Percentiles rank a stretch among this genome's conserved stretches.
phyloP scores from a whole-genome alignment of 37 sponge, comb jelly and placozoan species.

The Beroe forskalii region DNA sequence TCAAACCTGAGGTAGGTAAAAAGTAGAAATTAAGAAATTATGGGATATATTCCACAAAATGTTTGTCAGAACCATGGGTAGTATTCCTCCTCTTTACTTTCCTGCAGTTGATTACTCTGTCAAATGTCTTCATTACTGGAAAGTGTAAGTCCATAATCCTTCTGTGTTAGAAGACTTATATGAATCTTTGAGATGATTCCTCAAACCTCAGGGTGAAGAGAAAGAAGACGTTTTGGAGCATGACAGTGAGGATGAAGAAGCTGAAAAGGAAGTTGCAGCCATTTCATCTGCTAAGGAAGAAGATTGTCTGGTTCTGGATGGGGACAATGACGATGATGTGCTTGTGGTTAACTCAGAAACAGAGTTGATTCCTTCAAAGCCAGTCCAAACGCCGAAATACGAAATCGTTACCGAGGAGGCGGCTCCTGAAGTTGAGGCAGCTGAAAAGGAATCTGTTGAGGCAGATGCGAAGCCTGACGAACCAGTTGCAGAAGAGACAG shows the following conservation, averaged over 20 bases:
- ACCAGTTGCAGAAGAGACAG: neutral
- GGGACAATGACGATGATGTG: constrained; percentile 19
- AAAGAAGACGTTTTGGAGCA: neutral
- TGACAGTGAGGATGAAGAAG: neutral
- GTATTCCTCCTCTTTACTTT: no score
- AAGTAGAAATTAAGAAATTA: no score
- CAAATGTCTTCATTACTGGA: no score
- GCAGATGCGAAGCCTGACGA: neutral
- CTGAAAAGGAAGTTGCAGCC: neutral
- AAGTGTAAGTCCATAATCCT: no score
- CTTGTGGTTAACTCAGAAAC: constrained; percentile 53
- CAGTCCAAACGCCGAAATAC: constrained; percentile 22
- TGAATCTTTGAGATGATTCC: no score
- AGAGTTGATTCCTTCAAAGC: constrained; percentile 28
- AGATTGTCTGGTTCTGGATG: constrained; percentile 46
- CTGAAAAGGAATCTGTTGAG: neutral
- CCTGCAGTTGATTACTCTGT: no score
- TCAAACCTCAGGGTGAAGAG: neutral
- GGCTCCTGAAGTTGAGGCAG: neutral
- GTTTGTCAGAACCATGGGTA: no score
- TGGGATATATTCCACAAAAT: no score
- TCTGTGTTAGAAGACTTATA: no score
- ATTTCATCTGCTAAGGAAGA: neutral
- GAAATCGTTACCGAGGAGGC: neutral
- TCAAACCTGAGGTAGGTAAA: constrained; percentile 10